Percentiles rank a stretch among this genome's conserved stretches.
These are phyloP conservation scores for Syrmaticus mikado DNA, from an alignment of 2,113 vertebrate genomes.

Conservation along the genomic window DNA sequence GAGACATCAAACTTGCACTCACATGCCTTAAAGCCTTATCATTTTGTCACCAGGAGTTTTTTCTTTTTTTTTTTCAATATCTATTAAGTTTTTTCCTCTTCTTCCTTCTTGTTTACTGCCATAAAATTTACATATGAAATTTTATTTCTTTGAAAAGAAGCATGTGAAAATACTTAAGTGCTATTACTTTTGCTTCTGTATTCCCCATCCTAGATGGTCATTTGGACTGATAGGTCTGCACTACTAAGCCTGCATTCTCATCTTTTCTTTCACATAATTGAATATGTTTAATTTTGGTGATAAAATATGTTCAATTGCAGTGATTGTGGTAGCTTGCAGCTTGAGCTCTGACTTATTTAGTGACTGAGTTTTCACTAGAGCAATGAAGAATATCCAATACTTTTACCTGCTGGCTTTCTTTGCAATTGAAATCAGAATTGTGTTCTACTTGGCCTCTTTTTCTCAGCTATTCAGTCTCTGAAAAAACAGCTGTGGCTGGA, in stretches of 20 bases:
- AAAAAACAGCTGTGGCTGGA: constrained; percentile 23
- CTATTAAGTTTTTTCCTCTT: neutral
- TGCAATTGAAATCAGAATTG: constrained; percentile 24
- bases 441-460: constrained; percentile 15
- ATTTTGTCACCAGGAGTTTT: neutral
- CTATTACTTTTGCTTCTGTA: neutral
- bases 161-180: neutral
- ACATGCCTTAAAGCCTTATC: neutral
- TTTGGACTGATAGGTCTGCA: neutral
- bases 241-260: neutral
- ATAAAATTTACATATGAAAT: neutral
- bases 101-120: neutral
- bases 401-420: constrained; percentile 8
- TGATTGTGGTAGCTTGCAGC: neutral
- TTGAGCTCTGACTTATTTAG: neutral
- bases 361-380: neutral
- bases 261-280: neutral
- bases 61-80: neutral
- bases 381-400: neutral
- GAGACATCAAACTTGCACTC: neutral
- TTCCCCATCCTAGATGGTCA: neutral
- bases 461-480: neutral
- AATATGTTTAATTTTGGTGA: neutral
- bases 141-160: neutral
- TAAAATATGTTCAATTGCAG: neutral